phyloP scores from a whole-genome alignment of 2,797 vertebrate genomes.

The Trachops cirrhosus region DNA sequence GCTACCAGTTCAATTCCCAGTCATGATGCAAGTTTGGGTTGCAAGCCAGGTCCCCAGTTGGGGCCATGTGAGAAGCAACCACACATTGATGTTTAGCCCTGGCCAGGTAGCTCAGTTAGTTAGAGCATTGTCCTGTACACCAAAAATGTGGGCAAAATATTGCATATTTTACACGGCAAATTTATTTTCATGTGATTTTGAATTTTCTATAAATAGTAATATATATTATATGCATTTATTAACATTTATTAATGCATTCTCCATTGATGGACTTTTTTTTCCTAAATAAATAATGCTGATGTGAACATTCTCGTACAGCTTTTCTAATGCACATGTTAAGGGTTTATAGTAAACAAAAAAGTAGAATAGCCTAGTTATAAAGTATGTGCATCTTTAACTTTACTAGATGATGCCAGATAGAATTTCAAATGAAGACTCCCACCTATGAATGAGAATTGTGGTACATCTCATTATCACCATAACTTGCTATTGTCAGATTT shows the following conservation, averaged over 20 bases:
- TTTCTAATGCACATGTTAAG: neutral
- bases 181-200: constrained; percentile 7
- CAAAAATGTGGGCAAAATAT: too few species aligned
- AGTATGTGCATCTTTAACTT: neutral
- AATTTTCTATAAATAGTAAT: constrained; percentile 17
- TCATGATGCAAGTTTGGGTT: too few species aligned
- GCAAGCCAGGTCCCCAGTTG: too few species aligned
- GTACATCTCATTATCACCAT: neutral
- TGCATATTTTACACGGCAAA: neutral
- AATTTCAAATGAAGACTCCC: neutral
- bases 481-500: neutral
- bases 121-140: too few species aligned
- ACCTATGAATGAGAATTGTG: neutral
- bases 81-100: too few species aligned
- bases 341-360: neutral
- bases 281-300: neutral
- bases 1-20: too few species aligned
- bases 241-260: neutral
- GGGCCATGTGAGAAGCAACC: too few species aligned
- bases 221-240: neutral
- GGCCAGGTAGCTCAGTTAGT: too few species aligned
- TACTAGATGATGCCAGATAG: neutral
- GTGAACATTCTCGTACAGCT: neutral
- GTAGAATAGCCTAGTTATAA: neutral
- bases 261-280: neutral